These are phyloP conservation scores for Trachelus tabidus DNA, from an alignment of 2,888 invertebrate genomes.

Conservation along the genomic window DNA sequence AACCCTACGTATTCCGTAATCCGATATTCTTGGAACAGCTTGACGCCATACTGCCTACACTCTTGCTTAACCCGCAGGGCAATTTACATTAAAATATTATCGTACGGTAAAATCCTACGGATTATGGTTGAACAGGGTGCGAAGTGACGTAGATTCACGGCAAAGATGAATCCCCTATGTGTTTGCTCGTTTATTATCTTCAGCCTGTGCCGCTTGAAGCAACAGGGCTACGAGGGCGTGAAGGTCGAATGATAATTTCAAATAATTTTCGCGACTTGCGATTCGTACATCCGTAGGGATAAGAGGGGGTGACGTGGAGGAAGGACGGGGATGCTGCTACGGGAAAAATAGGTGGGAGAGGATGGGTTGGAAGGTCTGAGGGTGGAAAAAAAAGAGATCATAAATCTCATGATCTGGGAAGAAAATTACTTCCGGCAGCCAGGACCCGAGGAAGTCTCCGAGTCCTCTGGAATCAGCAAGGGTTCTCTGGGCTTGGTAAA, in stretches of 20 bases:
- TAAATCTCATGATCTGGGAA: constrained; percentile 28
- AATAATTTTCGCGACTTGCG: constrained; percentile 28
- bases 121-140: background rate
- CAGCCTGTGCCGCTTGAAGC: background rate
- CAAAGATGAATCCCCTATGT: background rate
- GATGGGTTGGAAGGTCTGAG: background rate
- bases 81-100: constrained; percentile 6
- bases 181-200: background rate
- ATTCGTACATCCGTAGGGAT: constrained; percentile 12
- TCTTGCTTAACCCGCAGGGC: background rate
- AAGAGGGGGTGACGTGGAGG: background rate
- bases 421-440: constrained; percentile 17
- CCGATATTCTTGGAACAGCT: background rate
- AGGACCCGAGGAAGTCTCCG: background rate
- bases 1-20: background rate
- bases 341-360: background rate
- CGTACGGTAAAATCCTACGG: background rate
- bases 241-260: constrained; percentile 26
- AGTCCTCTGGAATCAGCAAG: background rate
- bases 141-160: background rate
- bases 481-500: constrained; percentile 9
- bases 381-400: constrained; percentile 13
- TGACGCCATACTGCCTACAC: background rate
- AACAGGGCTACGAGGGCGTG: background rate
- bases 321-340: background rate